A percentile compares a stretch with the other conserved stretches of the same genome.
These are phyloP conservation scores for Ploceus nigricollis DNA, from an alignment of 2,113 vertebrate species.

Conservation along the genomic window DNA sequence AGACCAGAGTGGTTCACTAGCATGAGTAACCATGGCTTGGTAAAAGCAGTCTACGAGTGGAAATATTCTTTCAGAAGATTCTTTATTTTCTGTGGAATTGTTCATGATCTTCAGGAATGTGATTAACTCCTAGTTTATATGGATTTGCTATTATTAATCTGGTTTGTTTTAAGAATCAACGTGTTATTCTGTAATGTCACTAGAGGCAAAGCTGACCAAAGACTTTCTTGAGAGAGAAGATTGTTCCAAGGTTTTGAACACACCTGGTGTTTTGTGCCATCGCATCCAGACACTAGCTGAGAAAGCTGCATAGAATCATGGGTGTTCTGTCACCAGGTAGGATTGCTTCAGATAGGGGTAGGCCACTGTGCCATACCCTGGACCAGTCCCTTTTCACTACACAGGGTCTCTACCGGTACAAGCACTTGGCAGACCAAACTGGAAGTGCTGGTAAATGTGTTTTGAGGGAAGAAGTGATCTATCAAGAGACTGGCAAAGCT, in stretches of 20 bases:
- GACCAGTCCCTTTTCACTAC: neutral
- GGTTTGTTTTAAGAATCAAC: neutral
- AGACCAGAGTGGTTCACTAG: neutral
- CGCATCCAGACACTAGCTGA: neutral
- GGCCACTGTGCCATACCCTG: neutral
- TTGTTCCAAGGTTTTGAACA: neutral
- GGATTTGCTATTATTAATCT: neutral
- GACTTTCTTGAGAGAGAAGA: neutral
- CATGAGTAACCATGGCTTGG: neutral
- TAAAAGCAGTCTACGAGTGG: neutral
- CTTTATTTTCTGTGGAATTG: neutral
- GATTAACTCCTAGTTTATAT: neutral
- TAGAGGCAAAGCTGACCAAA: neutral
- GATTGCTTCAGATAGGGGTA: neutral
- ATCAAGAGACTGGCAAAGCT: neutral
- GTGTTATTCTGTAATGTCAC: neutral
- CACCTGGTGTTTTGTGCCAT: neutral
- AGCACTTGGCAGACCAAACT: fast-evolving
- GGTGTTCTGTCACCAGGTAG: neutral
- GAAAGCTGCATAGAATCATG: neutral
- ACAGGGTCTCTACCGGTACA: neutral
- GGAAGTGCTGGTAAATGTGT: neutral
- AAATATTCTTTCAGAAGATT: neutral
- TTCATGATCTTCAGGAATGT: neutral
- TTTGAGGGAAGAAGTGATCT: neutral